These are phyloP conservation scores for Volucella inanis DNA, from an alignment of 2,888 invertebrate species.

Conservation along the genomic window DNA sequence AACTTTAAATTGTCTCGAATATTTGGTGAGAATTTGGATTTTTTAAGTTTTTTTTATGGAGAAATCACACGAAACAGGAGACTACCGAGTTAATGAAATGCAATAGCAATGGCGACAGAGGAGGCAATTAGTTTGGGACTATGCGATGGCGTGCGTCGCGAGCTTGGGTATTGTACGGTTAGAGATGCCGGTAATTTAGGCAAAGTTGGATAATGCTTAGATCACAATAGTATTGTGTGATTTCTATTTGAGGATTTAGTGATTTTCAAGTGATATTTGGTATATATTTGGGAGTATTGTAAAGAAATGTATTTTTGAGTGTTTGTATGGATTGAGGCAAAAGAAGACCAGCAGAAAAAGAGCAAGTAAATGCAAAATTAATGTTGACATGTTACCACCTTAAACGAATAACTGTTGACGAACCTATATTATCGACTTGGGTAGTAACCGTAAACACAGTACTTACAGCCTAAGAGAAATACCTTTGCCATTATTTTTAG, in stretches of 20 bases:
- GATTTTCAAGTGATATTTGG: no score
- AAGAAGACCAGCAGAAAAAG: no score
- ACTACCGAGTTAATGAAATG: conserved; percentile 16
- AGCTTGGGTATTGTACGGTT: conserved; percentile 28
- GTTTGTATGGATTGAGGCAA: no score
- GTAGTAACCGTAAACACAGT: no score
- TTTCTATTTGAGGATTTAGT: background rate
- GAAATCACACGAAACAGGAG: conserved; percentile 11
- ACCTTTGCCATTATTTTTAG: no score
- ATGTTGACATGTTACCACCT: no score
- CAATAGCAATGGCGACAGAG: conserved; percentile 36
- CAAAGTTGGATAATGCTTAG: background rate
- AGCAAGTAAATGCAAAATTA: no score
- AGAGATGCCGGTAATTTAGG: conserved; percentile 38
- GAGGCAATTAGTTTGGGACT: conserved; percentile 21
- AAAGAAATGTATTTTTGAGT: no score
- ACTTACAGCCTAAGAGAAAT: no score
- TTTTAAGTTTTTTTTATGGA: conserved; percentile 1
- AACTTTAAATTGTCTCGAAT: background rate
- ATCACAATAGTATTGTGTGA: conserved; percentile 16
- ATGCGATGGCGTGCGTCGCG: conserved; percentile 45
- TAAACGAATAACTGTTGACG: no score
- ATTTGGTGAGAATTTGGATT: background rate
- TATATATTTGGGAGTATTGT: no score
- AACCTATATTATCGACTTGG: no score